These are phyloP conservation scores for Anguilla marmorata DNA, from an alignment of 2,797 vertebrate species.

Conservation along the genomic window DNA sequence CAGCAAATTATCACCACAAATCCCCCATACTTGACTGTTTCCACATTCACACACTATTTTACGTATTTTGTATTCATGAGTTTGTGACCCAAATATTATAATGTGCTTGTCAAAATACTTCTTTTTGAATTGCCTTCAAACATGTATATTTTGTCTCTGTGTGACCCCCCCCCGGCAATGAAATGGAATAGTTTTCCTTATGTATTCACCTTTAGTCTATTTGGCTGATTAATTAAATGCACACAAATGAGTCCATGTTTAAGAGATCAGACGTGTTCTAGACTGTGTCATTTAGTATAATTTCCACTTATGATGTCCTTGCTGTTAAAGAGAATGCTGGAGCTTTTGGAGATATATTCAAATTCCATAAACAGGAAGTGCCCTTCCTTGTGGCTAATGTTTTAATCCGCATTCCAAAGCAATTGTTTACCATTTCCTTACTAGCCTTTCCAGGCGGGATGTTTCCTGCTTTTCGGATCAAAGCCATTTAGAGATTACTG, in stretches of 20 bases:
- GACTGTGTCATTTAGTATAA: not conserved
- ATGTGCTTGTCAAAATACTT: not conserved
- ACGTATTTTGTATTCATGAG: not conserved
- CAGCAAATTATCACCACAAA: not conserved
- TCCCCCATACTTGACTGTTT: not conserved
- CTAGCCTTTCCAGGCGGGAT: not conserved
- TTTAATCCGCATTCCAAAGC: conserved; percentile 20
- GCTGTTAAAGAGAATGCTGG: not conserved
- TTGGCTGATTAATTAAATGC: not conserved
- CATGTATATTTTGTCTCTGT: not conserved
- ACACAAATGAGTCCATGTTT: not conserved
- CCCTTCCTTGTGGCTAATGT: not conserved
- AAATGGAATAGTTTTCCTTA: not conserved
- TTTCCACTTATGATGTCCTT: not conserved
- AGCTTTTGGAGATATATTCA: not conserved
- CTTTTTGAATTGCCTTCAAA: not conserved
- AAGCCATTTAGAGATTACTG: not conserved
- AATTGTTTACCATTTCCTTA: conserved; percentile 19
- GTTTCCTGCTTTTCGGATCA: conserved; percentile 20
- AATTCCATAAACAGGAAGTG: conserved; percentile 9
- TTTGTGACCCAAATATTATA: not conserved
- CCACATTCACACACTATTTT: not conserved
- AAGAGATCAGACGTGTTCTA: not conserved
- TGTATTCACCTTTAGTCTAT: not conserved
- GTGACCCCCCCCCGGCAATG: not conserved